Evolutionary conservation across 2,113 vertebrate genomes (phyloP), one percentile per base, ranked within the genome.

Genomic region (Semicossyphus pulcher): DNA sequence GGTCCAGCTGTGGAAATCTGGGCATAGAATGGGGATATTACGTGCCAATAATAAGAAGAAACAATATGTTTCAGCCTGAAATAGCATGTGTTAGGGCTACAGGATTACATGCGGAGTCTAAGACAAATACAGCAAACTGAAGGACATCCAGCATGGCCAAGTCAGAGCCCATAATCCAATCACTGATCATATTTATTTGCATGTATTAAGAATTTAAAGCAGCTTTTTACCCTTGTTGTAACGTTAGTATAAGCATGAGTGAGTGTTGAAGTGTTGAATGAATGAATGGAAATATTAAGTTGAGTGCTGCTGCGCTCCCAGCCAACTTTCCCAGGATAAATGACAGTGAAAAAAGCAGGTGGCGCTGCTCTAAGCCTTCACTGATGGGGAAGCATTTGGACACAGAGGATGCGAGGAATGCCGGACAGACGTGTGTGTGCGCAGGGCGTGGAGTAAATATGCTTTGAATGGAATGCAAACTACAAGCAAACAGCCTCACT

Each of bases 361-460:
- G 87, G 80, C 39, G 63, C 63, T 53, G 70, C 78, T 86, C 78
- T 75, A 37, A 65, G 54, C 62, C 41, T 63, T 76, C 42, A 72
- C 80, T 45, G 56, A 45, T 36, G 48, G 73, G 76, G 72, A 88
- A 79, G 32, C 32, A 70, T 65, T 86, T 74, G 49, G 57, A 83
- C 64, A 62, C 71, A 67, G 65, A 79, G 42, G 79, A 85, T 66
- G 83, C 63, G 12, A 87, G 79, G 73, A 82, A 88, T 85, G 80
- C 76, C 20, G 15, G 58, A 68, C 62, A 76, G 71, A 85, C 53
- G 36, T 44, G 37, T 54, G 70, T 72, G 21, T 45, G 56, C n/a
- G n/a, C 31, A 53, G 71, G 81, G 79, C 16, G 72, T 80, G 83
- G 75, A 82, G 78, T 85, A 85, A 88, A 88, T 84, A 85, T 28